phyloP scores from a whole-genome alignment of 2,888 invertebrate species.

The Thymelicus lineola region DNA sequence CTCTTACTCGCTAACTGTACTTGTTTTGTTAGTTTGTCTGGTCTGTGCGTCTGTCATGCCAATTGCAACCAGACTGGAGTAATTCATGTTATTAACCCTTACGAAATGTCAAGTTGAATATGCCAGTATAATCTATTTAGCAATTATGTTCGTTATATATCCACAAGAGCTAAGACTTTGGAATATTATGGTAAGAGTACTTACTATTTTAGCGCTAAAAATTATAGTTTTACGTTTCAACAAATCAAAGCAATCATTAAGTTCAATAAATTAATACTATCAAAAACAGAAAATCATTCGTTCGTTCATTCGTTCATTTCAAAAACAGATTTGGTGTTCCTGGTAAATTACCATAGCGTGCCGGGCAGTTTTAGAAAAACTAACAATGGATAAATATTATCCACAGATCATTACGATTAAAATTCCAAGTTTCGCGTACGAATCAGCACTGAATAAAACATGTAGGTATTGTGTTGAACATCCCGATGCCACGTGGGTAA shows the following conservation, averaged over 20 bases:
- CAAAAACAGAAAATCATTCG: no score
- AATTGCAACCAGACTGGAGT: slow-evolving; percentile 54
- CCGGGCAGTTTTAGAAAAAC: no score
- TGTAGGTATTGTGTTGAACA: slow-evolving; percentile 47
- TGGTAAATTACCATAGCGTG: no score
- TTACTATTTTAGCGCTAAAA: no score
- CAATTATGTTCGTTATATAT: slow-evolving; percentile 19
- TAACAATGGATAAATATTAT: no score
- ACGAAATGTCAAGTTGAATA: slow-evolving; percentile 31
- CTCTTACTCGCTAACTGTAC: slow-evolving; percentile 21
- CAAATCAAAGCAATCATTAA: no score
- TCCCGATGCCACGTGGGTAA: slow-evolving; percentile 57
- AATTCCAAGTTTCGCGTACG: slow-evolving; percentile 35
- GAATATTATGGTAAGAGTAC: no score
- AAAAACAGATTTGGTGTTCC: no score
- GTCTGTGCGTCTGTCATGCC: slow-evolving; percentile 58
- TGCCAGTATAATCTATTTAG: slow-evolving; percentile 34
- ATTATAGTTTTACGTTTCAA: no score
- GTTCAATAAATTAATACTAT: no score
- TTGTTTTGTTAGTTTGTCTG: slow-evolving; percentile 65
- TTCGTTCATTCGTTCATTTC: no score
- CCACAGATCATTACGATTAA: not conserved
- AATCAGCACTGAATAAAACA: slow-evolving; percentile 40
- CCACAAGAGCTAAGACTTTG: not conserved
- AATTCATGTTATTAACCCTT: slow-evolving; percentile 53